Base-by-base conservation (phyloP, 2,797 vertebrate genomes). In the Iguana delicatissima region DNA sequence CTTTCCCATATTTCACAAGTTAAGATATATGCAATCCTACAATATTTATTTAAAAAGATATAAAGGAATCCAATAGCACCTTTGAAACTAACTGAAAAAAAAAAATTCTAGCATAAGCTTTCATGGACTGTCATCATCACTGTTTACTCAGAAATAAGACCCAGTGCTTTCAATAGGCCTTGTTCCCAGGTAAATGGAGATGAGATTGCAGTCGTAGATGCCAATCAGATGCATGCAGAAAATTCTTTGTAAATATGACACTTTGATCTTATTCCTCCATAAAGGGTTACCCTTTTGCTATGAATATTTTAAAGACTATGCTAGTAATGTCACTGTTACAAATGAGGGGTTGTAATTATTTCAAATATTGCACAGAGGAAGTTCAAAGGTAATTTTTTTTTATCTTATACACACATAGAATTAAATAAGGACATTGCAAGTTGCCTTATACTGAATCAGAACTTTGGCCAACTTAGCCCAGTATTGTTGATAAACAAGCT, bases 241-340 rank as follows among this genome's bases (percentile, higher is more conserved):
- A 93, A 85, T 89, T 67, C 32, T 80, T 74, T 89, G 82, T 87
- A 90, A 93, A 91, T 80, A 73, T 8, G 77, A 42, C 32, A 64
- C 46, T 69, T 69, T 46, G 62, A 84, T 50, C 42, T 46, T 35
- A 46, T 8, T 73, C 6, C 57, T 67, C 12, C 9, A 73, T 12
- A 73, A 32, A 73, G 13, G 14, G 10, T 12, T 32, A 8, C 26
- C 16, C 73, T 67, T 84, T 92, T 92, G 92, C 86, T 89, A 85
- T 77, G 1, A 0, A 89, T 35, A 89, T 81, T 94, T 91, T 93
- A 64, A 92, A 93, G 87, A 1, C 13, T 69, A 26, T 74, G 3
- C 2, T 46, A 32, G 20, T 42, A 91, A 86, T 72, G 57, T 72
- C 50, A 32, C 42, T 46, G 42, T 46, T 4, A 46, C 42, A 46